Conservation (phyloP, 1,140 invertebrate species). For the Drosophila kepulauana region DNA sequence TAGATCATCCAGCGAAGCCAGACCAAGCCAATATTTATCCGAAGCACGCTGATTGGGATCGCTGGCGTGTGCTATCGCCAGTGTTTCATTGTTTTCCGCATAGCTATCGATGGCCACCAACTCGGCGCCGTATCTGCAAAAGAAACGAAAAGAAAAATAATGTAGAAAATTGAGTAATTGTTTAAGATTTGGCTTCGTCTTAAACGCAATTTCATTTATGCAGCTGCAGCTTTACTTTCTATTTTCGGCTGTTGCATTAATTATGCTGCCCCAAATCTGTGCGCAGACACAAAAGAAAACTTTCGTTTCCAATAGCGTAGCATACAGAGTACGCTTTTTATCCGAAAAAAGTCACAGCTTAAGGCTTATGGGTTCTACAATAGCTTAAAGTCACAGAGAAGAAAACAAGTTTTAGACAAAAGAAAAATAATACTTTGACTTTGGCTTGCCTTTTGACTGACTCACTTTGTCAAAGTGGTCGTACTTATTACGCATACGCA, state of each 20-base stretch:
- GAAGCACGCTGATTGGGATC: slow-evolving; percentile 86
- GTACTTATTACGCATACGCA: slow-evolving; percentile 73
- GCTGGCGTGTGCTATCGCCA: slow-evolving; percentile 89
- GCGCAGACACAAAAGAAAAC: slow-evolving; percentile 42
- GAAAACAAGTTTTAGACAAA: slow-evolving; percentile 59
- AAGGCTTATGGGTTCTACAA: slow-evolving; percentile 35
- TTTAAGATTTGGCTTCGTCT: slow-evolving; percentile 23
- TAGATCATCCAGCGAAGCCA: slow-evolving; percentile 95
- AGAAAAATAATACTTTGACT: not conserved
- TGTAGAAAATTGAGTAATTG: not conserved
- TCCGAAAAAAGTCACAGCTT: slow-evolving; percentile 19
- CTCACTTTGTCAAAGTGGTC: slow-evolving; percentile 11
- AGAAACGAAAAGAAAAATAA: slow-evolving; percentile 34
- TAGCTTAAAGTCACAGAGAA: slow-evolving; percentile 13
- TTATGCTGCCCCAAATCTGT: slow-evolving; percentile 46
- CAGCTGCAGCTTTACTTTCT: slow-evolving; percentile 73
- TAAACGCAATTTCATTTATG: slow-evolving; percentile 59
- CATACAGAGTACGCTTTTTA: slow-evolving; percentile 20
- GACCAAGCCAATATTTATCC: slow-evolving; percentile 93
- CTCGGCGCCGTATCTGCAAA: slow-evolving; percentile 95
- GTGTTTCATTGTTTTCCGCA: slow-evolving; percentile 95
- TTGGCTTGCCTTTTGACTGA: slow-evolving; percentile 5
- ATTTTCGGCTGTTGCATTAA: slow-evolving; percentile 59
- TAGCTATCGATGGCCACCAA: slow-evolving; percentile 95
- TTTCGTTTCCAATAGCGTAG: slow-evolving; percentile 62